Percentiles rank a stretch among this genome's conserved stretches.
Evolutionary conservation across 2,888 invertebrate genomes (phyloP).

Genomic region (Harpalus rufipes): DNA sequence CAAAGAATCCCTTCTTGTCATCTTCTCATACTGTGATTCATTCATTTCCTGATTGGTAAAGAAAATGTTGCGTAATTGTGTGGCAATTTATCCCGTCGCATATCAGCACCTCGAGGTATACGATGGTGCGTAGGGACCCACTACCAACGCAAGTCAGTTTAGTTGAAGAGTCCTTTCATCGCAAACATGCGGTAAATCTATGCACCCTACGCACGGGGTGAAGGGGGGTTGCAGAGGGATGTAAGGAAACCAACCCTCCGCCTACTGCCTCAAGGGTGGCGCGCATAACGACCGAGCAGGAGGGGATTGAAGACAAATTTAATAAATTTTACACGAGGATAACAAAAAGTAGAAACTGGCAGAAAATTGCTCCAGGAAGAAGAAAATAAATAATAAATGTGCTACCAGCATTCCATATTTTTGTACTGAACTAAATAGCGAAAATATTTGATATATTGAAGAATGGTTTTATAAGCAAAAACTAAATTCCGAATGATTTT

Average conservation of each 20-base stretch:
- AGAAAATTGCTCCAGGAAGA: neutral
- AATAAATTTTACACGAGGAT: neutral
- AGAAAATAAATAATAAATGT: too few relatives aligned
- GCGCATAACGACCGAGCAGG: conserved; percentile 42
- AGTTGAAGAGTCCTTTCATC: conserved; percentile 68
- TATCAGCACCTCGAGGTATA: conserved; percentile 17
- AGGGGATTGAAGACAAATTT: neutral
- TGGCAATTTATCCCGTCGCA: conserved; percentile 42
- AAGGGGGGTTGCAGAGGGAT: neutral
- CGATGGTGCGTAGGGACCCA: conserved; percentile 45
- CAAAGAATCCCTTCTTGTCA: neutral
- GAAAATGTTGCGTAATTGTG: conserved; percentile 46
- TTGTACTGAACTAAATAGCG: too few relatives aligned
- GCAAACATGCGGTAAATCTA: conserved; percentile 77
- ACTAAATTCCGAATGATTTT: too few relatives aligned
- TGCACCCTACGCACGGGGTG: conserved; percentile 74
- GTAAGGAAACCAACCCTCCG: conserved; percentile 48
- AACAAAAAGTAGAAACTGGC: neutral
- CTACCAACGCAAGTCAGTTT: conserved; percentile 63
- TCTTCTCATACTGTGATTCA: conserved; percentile 12
- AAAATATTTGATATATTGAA: too few relatives aligned
- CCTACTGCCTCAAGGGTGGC: conserved; percentile 13
- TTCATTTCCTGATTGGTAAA: conserved; percentile 38
- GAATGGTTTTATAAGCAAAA: too few relatives aligned
- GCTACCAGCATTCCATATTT: too few relatives aligned